Percentiles rank a stretch among this genome's conserved stretches.
Conservation (phyloP, 2,888 invertebrate genomes). For the Electrophaes corylata region DNA sequence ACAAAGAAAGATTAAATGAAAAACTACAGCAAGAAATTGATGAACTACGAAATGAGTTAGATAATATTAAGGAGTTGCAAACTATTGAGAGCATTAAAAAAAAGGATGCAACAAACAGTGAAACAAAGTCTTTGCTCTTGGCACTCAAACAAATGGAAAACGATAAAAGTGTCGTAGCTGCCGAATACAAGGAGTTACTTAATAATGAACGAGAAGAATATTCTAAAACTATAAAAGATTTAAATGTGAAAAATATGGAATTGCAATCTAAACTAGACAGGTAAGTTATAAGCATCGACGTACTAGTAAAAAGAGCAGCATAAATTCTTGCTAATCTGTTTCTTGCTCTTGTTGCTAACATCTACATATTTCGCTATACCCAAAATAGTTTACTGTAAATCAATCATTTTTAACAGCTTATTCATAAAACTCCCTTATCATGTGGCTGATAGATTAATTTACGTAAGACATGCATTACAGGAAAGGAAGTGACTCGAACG, state of each 20-base stretch:
- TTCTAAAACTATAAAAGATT: constrained; percentile 59
- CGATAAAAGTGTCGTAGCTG: constrained; percentile 67
- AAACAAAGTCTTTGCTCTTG: constrained; percentile 71
- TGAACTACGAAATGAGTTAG: constrained; percentile 54
- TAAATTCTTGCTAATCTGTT: too few relatives aligned
- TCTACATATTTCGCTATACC: neutral
- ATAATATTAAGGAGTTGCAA: constrained; percentile 49
- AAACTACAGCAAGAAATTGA: constrained; percentile 52
- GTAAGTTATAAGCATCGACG: constrained; percentile 44
- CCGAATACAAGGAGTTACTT: constrained; percentile 79
- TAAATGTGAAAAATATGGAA: constrained; percentile 62
- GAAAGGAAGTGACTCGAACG: constrained; percentile 53
- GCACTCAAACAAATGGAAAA: constrained; percentile 70
- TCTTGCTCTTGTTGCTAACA: neutral
- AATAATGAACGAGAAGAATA: constrained; percentile 80
- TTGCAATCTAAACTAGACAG: constrained; percentile 65
- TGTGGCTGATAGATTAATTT: constrained; percentile 35
- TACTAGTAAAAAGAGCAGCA: neutral
- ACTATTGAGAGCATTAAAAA: constrained; percentile 47
- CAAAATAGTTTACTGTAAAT: constrained; percentile 44
- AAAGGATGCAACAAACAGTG: constrained; percentile 63
- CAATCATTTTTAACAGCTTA: constrained; percentile 51
- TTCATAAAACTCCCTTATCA: constrained; percentile 51
- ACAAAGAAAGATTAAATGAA: constrained; percentile 59
- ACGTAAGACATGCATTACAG: constrained; percentile 57